Conservation (phyloP, 2,888 invertebrate species). For the Mantis religiosa region DNA sequence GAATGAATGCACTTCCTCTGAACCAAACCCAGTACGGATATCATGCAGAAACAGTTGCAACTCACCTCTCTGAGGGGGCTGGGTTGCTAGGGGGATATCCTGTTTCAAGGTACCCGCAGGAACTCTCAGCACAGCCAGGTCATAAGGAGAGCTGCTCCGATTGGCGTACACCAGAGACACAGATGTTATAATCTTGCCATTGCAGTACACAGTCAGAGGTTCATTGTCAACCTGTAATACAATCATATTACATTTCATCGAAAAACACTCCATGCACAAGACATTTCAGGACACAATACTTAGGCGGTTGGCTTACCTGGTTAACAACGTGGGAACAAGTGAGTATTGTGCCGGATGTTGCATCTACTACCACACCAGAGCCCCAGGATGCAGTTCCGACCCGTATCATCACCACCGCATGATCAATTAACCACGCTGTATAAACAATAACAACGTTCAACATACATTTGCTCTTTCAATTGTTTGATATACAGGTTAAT, state of each 20-base stretch:
- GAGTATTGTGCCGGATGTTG: conserved; percentile 49
- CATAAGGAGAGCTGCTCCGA: conserved; percentile 39
- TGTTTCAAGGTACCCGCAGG: conserved; percentile 32
- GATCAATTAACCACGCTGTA: conserved; percentile 42
- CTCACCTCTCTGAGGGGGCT: conserved; percentile 36
- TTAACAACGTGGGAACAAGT: conserved; percentile 61
- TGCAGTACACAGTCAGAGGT: conserved; percentile 30
- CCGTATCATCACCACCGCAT: conserved; percentile 52
- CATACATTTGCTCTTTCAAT: too few relatives aligned
- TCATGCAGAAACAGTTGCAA: not conserved
- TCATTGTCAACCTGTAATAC: not conserved
- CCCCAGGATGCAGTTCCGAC: conserved; percentile 57
- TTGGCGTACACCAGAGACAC: conserved; percentile 42
- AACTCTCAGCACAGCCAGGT: conserved; percentile 40
- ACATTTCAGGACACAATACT: too few relatives aligned
- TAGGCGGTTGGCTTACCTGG: conserved; percentile 41
- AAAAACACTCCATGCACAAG: too few relatives aligned
- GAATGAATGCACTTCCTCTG: too few relatives aligned
- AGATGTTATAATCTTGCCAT: conserved; percentile 26
- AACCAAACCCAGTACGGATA: too few relatives aligned
- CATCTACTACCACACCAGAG: conserved; percentile 53
- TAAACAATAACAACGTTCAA: not conserved
- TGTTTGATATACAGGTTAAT: too few relatives aligned
- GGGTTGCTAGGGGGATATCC: conserved; percentile 34
- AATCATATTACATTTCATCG: not conserved